Base-by-base conservation (phyloP, 2,888 invertebrate species). In the Gymnosoma rotundatum region DNA sequence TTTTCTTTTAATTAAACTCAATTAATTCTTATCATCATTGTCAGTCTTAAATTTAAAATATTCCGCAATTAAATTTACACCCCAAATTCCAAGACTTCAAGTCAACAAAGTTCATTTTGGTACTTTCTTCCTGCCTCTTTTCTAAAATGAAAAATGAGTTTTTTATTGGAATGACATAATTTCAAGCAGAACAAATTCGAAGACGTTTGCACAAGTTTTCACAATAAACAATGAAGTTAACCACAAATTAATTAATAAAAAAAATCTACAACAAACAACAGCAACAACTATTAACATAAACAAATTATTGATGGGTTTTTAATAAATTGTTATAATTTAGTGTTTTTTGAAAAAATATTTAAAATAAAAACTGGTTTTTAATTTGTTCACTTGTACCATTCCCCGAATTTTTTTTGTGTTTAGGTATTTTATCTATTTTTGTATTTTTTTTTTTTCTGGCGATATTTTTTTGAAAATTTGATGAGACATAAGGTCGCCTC, bases 141-240 rank as follows among this genome's bases (percentile, higher is more conserved):
- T 16, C 32, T 20, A 1, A 50, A 52, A 78, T 83, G 75, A 80
- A 73, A 69, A 58, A 84, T 81, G 66, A 12, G 56, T 73, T 81
- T 81, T 84, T 78, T 84, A 84, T 81, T 84, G 54, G 64, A 69
- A 84, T 81, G 84, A 84, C 84, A 84, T 81, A 84, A 81, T 84
- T 84, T 75, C 20, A 54, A 69, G 54, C 61, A 60, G 56, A 69
- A 69, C 69, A 69, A 67, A 63, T 63, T 63, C 14, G 2, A 60
- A 48, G 50, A 66, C n/a, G 45, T 61, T 32, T 10, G 20, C 45
- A 10, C n/a, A 56, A 32, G 36, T 32, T 38, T 61, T 0, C 50
- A 18, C n/a, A 54, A 48, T 20, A 76, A 66, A 66, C 58, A 61
- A 74, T 54, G 54, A 81, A 67, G 48, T 48, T 67, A 36, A 50